Percentiles rank a stretch among this genome's conserved stretches.
These are phyloP conservation scores for Tragelaphus strepsiceros DNA, from an alignment of 2,113 vertebrate genomes.

Conservation along the genomic window DNA sequence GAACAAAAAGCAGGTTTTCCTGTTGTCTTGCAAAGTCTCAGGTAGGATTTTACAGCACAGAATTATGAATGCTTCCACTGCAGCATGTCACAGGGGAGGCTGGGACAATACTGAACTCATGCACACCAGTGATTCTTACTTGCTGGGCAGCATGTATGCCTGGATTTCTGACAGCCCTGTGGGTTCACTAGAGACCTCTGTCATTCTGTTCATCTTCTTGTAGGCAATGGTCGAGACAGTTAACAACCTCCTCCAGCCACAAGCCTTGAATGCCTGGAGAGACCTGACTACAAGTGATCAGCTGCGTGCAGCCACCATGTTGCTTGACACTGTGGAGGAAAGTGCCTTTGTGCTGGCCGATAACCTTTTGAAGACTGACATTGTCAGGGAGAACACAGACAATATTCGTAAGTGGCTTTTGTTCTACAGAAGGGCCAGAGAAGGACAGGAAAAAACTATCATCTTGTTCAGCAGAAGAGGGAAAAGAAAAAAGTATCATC, in stretches of 20 bases:
- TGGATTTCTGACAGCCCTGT: conserved; percentile 48
- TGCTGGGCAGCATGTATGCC: conserved; percentile 4
- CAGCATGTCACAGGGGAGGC: conserved; percentile 42
- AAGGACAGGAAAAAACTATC: background rate
- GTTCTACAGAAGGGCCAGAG: background rate
- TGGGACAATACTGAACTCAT: conserved; percentile 34
- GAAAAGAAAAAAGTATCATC: background rate
- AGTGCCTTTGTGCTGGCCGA: conserved; percentile 97
- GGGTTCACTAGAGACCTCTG: conserved; percentile 38
- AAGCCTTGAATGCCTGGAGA: conserved; percentile 91
- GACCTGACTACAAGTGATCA: conserved; percentile 91
- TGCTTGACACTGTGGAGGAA: conserved; percentile 97
- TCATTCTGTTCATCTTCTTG: conserved; percentile 49
- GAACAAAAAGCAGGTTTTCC: conserved; percentile 45
- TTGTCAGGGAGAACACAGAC: conserved; percentile 95
- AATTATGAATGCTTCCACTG: conserved; percentile 41
- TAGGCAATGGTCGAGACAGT: conserved; percentile 99
- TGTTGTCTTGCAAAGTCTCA: conserved; percentile 15
- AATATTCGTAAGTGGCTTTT: conserved; percentile 93
- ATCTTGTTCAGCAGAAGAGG: background rate
- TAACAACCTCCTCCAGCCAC: conserved; percentile 96
- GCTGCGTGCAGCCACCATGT: conserved; percentile 92
- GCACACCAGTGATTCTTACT: conserved; percentile 35
- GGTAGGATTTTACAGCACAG: conserved; percentile 1
- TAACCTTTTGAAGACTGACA: conserved; percentile 98